Evolutionary conservation across 2,113 vertebrate genomes (phyloP).

Genomic region (Tetrao urogallus): DNA sequence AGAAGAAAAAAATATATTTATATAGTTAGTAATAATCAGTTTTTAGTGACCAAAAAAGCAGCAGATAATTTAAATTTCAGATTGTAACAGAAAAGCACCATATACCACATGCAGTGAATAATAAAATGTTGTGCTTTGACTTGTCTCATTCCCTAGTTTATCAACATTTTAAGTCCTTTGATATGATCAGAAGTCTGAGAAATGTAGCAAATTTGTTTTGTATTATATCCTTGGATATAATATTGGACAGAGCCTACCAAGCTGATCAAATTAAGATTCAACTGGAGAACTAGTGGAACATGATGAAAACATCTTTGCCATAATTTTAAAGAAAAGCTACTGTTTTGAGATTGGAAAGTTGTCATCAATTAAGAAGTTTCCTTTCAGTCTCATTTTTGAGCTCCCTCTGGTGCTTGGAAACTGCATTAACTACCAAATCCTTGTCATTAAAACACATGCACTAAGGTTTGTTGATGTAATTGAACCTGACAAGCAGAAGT

Average conservation of each 20-base stretch:
- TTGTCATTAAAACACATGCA: neutral
- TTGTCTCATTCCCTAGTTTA: neutral
- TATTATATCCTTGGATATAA: neutral
- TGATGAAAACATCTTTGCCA: neutral
- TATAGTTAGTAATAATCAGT: neutral
- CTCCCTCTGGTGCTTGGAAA: constrained; percentile 57
- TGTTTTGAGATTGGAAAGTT: neutral
- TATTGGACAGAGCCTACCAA: neutral
- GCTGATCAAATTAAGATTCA: neutral
- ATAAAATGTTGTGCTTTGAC: neutral
- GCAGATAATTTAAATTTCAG: neutral
- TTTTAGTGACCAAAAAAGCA: neutral
- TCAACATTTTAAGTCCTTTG: neutral
- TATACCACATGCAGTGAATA: neutral
- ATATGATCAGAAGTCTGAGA: neutral
- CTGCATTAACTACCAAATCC: neutral
- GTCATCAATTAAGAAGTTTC: neutral
- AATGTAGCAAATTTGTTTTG: neutral
- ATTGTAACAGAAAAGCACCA: neutral
- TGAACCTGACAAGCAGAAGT: neutral
- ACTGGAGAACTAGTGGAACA: neutral
- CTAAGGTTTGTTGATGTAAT: neutral
- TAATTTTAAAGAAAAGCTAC: neutral
- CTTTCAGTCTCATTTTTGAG: constrained; percentile 23
- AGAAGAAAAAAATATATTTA: neutral